Evolutionary conservation across 2,797 vertebrate species (phyloP).

Genomic region (Pangasius larnaudii): DNA sequence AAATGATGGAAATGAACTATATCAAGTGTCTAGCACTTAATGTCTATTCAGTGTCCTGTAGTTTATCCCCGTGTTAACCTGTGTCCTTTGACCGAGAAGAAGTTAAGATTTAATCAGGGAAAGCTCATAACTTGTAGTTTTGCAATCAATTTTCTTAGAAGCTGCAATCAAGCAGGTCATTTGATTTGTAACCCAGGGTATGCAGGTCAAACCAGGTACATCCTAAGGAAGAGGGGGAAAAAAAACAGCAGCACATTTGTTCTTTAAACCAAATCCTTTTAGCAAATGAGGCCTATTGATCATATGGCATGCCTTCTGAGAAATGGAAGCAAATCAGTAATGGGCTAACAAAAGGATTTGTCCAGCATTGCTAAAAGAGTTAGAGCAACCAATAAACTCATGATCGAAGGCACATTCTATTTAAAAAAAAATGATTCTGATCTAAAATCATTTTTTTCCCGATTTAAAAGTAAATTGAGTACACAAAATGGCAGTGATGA

Average conservation of each 20-base stretch:
- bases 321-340: constrained; percentile 20
- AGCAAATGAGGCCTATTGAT: constrained; percentile 61
- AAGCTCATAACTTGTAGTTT: constrained; percentile 63
- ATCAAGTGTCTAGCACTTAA: constrained; percentile 4
- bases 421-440: neutral
- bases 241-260: constrained; percentile 50
- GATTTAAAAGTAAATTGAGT: neutral
- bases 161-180: constrained; percentile 71
- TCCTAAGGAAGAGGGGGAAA: constrained; percentile 39
- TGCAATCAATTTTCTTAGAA: constrained; percentile 72
- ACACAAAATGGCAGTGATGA: neutral
- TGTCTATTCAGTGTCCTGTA: constrained; percentile 28
- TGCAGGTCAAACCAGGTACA: constrained; percentile 40
- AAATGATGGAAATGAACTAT: neutral
- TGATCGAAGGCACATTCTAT: neutral
- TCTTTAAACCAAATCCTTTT: constrained; percentile 51
- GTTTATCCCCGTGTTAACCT: constrained; percentile 59
- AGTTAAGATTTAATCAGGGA: constrained; percentile 70
- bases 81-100: constrained; percentile 59
- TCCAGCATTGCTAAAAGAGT: constrained; percentile 3
- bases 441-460: neutral
- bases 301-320: constrained; percentile 28
- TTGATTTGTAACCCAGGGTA: constrained; percentile 69
- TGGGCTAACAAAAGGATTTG: constrained; percentile 26
- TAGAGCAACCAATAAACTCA: neutral